Evolutionary conservation across 2,113 vertebrate species (phyloP), one percentile per base, ranked within the genome.

Genomic region (Ciconia boyciana): DNA sequence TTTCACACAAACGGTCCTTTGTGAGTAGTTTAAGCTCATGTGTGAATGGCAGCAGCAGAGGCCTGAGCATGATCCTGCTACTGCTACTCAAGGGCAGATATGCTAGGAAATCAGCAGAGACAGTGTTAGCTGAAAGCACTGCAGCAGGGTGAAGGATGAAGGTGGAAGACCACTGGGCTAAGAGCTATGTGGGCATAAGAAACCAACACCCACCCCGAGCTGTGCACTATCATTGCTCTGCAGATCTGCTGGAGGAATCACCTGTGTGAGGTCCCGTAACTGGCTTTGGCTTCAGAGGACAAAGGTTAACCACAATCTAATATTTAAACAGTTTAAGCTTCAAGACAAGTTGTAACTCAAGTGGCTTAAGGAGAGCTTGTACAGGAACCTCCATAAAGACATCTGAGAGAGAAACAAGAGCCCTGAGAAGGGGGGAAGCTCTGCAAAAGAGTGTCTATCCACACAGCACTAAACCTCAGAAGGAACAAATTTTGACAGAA

Each of bases 1-100:
- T 91, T 79, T 83, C 69, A 75, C 61, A 91, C 28, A 64, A 78
- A 60, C 11, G 78, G 83, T 81, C 87, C 69, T 89, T 68, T 84
- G 60, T 15, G 4, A 9, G 7, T 44, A 91, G 55, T 32, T 89
- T 58, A 62, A 82, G 20, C 43, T 93, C 34, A 14, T 48, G 29
- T 52, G 36, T 83, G 68, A 90, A 62, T 0, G 5, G 46, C 24
- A 15, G 26, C 55, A 84, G 54, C 44, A 75, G 61, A 75, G 54
- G 83, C 54, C 29, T 19, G 31, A 70, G 62, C 29, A 10, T 52
- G 54, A 69, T 77, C 62, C 43, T 66, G 54, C 75, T 64, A 5
- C 61, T 72, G 52, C 49, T 75, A 43, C 77, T 82, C 29, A 39
- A 84, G 70, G 68, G 65, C 77, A 87, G 74, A 51, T 5, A 7